Base-by-base conservation (phyloP, 2,888 invertebrate genomes). In the Tenthredo mesomela region DNA sequence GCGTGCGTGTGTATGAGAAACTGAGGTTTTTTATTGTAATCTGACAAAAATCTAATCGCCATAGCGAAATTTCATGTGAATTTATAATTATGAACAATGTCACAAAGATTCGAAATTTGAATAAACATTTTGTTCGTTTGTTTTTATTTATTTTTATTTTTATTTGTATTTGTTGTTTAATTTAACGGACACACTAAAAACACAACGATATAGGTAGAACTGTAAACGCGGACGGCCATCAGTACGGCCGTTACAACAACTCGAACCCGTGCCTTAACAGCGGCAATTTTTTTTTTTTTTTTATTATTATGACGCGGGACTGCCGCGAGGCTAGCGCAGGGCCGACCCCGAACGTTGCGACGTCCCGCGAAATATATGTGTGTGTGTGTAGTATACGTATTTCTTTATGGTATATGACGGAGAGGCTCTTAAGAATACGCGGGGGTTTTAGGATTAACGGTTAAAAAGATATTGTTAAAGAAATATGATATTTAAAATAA, bases 261-360 rank as follows among this genome's bases (percentile, higher is more conserved):
- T 73, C 43, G 10, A 40, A 40, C 71, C 37, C 71, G 54, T 71
- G 37, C n/a, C 40, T 71, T 77, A 25, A 47, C 54, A 54, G 77
- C 29, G 40, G 40, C n/a, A 43, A 18, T 40, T 73, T 25, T 29
- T n/a, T n/a, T n/a, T n/a, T n/a, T n/a, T n/a, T n/a, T n/a, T n/a
- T n/a, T n/a, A n/a, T n/a, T 77, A 50, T 54, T 77, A 50, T 54
- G 77, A 50, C 37, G 54, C 33, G 54, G 47, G 54, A 77, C 77
- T 47, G 77, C 29, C 54, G 33, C 54, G 77, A 77, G 77, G 77
- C 77, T 77, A 77, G 77, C 50, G 73, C 77, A 77, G 54, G 54
- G 54, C 77, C 77, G 77, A 77, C 77, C 50, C 77, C 50, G 43
- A 50, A 54, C 50, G 77, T 54, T 29, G 54, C 77, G 54, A 43